Conservation (phyloP, 2,888 invertebrate genomes). For the Parnassius orleans region DNA sequence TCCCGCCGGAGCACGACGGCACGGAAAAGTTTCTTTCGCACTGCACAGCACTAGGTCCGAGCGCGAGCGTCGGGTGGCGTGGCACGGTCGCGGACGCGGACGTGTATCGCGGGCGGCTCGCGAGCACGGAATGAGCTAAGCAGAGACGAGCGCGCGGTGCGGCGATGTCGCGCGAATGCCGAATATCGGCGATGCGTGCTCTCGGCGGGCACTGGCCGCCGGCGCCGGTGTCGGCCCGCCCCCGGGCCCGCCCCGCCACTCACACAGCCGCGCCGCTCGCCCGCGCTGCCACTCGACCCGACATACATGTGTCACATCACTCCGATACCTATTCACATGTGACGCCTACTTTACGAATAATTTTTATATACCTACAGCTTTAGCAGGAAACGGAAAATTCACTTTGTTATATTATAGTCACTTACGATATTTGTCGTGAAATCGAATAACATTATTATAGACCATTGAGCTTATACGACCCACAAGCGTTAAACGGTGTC, state of each 20-base stretch:
- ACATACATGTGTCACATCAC: constrained; percentile 61
- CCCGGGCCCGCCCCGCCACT: constrained; percentile 57
- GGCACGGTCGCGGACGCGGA: constrained; percentile 53
- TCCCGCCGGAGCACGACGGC: constrained; percentile 62
- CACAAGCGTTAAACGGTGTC: too few species aligned
- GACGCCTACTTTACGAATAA: constrained; percentile 72
- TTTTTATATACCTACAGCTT: constrained; percentile 63
- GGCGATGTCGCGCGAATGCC: constrained; percentile 66
- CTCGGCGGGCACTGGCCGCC: constrained; percentile 45
- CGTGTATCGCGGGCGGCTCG: constrained; percentile 63
- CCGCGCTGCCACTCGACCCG: constrained; percentile 44
- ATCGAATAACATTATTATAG: background rate
- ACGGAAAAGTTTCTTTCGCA: constrained; percentile 47
- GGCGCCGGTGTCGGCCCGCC: constrained; percentile 59
- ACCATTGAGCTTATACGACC: too few species aligned
- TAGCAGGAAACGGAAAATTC: constrained; percentile 15
- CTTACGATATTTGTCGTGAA: background rate
- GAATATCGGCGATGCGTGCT: constrained; percentile 48
- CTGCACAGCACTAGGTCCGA: constrained; percentile 49
- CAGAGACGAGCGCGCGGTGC: constrained; percentile 49
- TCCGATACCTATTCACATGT: constrained; percentile 65
- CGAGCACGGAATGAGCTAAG: constrained; percentile 55
- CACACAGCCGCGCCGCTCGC: constrained; percentile 43
- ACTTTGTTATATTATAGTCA: background rate
- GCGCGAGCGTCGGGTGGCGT: constrained; percentile 41